A percentile compares a stretch with the other conserved stretches of the same genome.
Evolutionary conservation across 2,113 vertebrate genomes (phyloP).

Genomic region (Cavia aperea): DNA sequence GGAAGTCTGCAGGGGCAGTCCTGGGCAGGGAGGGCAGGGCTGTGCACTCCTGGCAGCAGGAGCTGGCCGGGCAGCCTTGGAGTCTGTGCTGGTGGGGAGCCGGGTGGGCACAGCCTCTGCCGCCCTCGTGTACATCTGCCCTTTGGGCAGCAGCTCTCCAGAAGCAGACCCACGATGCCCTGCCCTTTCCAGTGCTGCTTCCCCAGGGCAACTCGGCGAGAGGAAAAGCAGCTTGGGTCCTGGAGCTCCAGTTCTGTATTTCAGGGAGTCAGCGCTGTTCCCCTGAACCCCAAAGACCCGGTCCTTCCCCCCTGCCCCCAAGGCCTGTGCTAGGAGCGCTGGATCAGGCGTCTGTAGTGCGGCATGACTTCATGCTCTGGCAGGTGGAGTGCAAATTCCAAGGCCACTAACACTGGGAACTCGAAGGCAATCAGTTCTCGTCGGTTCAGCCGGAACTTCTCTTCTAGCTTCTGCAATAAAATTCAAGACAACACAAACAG

Average conservation of each 20-base stretch:
- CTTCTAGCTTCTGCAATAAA: conserved; percentile 92
- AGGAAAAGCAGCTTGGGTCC: neutral
- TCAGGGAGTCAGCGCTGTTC: conserved; percentile 66
- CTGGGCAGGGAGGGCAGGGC: conserved; percentile 27
- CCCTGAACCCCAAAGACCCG: conserved; percentile 59
- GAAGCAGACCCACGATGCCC: conserved; percentile 24
- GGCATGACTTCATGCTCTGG: conserved; percentile 97
- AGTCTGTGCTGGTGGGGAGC: neutral
- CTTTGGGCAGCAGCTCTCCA: neutral
- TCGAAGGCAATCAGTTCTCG: conserved; percentile 97
- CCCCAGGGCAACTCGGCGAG: conserved; percentile 6
- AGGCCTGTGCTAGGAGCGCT: conserved; percentile 90
- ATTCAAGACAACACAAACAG: neutral
- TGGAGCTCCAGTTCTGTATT: conserved; percentile 62
- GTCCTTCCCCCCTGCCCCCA: conserved; percentile 64
- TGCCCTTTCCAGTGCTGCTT: conserved; percentile 15
- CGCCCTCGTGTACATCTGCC: conserved; percentile 15
- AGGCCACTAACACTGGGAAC: conserved; percentile 95
- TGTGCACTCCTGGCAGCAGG: conserved; percentile 47
- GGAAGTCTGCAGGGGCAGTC: conserved; percentile 62
- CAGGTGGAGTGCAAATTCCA: conserved; percentile 97
- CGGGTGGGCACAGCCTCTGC: neutral
- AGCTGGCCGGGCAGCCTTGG: neutral
- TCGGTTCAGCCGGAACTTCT: conserved; percentile 94
- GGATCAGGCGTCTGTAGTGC: conserved; percentile 95